phyloP scores from a whole-genome alignment of 2,113 vertebrate genomes.

The Scomber japonicus region DNA sequence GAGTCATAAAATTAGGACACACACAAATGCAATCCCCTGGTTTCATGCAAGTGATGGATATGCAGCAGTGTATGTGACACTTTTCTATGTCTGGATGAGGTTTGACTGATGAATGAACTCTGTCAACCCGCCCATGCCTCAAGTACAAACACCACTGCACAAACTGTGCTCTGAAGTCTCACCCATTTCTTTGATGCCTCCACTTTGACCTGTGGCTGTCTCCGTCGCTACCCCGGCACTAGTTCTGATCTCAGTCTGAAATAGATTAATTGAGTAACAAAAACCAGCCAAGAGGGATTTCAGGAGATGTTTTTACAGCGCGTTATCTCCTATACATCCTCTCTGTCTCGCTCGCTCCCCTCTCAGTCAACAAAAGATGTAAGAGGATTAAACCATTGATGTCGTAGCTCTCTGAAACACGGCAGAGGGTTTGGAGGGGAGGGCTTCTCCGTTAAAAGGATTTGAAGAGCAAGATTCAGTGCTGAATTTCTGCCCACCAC shows the following conservation, averaged over 20 bases:
- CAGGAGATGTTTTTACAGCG: constrained; percentile 27
- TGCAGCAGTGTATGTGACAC: not conserved
- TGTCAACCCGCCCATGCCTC: constrained; percentile 3
- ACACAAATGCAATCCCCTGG: no score
- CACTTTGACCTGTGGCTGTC: constrained; percentile 21
- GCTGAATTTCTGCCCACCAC: constrained; percentile 62
- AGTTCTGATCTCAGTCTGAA: constrained; percentile 27
- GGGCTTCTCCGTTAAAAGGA: constrained; percentile 69
- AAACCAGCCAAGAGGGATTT: constrained; percentile 36
- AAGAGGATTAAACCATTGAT: constrained; percentile 72
- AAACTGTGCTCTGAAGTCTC: not conserved
- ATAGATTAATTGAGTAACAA: constrained; percentile 37
- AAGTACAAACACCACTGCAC: not conserved
- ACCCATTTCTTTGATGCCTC: constrained; percentile 25
- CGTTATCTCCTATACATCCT: constrained; percentile 43
- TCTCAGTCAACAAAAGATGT: constrained; percentile 72
- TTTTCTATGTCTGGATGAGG: not conserved
- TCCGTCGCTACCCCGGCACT: not conserved
- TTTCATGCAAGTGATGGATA: not conserved
- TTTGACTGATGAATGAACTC: constrained; percentile 31
- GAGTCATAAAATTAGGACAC: no score
- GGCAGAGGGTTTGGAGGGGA: constrained; percentile 49
- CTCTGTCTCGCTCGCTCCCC: constrained; percentile 42
- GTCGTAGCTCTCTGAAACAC: constrained; percentile 48
- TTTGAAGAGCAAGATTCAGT: constrained; percentile 60